A percentile compares a stretch with the other conserved stretches of the same genome.
These are phyloP conservation scores for Corbicula japonica DNA, from an alignment of 2,888 invertebrate genomes.

Conservation along the genomic window DNA sequence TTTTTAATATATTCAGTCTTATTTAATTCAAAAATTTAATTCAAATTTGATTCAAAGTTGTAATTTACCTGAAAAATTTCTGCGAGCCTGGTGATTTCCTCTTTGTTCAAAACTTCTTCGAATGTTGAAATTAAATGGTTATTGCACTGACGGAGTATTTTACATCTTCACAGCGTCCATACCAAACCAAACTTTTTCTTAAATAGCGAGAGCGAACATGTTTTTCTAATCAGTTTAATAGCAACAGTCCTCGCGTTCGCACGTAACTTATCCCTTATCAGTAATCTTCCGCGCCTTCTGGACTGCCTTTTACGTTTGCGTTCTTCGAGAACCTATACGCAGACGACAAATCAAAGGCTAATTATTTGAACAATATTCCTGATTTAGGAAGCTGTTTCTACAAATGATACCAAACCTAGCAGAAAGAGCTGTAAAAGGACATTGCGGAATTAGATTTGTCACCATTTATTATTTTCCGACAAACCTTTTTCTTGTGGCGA, in stretches of 20 bases:
- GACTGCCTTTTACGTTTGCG: conserved; percentile 16
- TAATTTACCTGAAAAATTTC: too few relatives aligned
- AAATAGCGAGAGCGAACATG: too few relatives aligned
- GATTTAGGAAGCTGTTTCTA: conserved; percentile 34
- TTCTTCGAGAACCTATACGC: conserved; percentile 3
- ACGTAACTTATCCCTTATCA: conserved; percentile 22
- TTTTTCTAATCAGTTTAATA: too few relatives aligned
- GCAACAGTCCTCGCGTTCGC: conserved; percentile 12
- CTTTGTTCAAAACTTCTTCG: too few relatives aligned
- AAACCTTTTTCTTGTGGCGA: conserved; percentile 2
- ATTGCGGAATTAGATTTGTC: conserved; percentile 44
- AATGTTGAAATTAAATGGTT: too few relatives aligned
- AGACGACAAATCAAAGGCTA: conserved; percentile 34
- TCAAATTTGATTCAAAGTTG: too few relatives aligned
- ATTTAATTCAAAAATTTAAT: too few relatives aligned
- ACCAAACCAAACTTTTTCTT: too few relatives aligned
- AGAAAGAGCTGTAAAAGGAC: conserved; percentile 16
- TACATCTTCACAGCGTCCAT: too few relatives aligned
- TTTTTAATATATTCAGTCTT: too few relatives aligned
- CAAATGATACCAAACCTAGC: conserved; percentile 25
- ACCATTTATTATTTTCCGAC: conserved; percentile 26
- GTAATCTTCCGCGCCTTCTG: conserved; percentile 21
- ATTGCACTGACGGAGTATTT: too few relatives aligned
- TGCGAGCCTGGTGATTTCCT: too few relatives aligned
- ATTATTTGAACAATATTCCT: conserved; percentile 47